Conservation (phyloP, 1,140 invertebrate species). For the Trichonephila clavata region DNA sequence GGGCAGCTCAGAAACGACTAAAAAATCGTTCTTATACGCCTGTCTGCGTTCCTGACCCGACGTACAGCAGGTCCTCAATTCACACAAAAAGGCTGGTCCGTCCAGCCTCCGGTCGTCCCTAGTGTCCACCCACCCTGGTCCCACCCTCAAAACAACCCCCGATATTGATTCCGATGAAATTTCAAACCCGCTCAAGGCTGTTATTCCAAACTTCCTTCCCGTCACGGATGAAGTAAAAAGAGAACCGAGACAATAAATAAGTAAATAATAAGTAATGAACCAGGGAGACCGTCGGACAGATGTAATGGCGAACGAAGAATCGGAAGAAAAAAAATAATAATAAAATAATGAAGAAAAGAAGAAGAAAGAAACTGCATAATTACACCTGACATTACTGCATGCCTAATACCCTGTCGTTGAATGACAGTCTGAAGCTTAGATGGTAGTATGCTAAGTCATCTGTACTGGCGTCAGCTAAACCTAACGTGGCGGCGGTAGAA, state of each 20-base stretch:
- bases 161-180: conserved; percentile 70
- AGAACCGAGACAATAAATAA: conserved; percentile 35
- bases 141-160: not conserved
- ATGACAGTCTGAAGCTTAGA: conserved; percentile 45
- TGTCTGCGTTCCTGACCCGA: conserved; percentile 64
- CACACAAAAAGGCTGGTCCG: conserved; percentile 59
- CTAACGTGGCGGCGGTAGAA: conserved; percentile 70
- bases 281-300: conserved; percentile 25
- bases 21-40: conserved; percentile 59
- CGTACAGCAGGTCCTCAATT: not conserved
- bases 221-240: conserved; percentile 10
- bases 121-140: conserved; percentile 66
- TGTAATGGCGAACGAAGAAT: conserved; percentile 34
- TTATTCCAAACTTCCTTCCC: conserved; percentile 40
- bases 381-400: conserved; percentile 69
- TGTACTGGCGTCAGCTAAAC: conserved; percentile 47
- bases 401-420: conserved; percentile 58
- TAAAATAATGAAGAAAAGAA: not conserved
- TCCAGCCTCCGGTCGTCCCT: conserved; percentile 55
- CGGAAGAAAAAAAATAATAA: not conserved
- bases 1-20: conserved; percentile 29
- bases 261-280: conserved; percentile 55
- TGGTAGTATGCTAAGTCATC: conserved; percentile 15
- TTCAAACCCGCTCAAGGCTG: conserved; percentile 34
- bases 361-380: conserved; percentile 55